Evolutionary conservation across 37 sponge, comb jelly and placozoan species (phyloP), one percentile per base, ranked within the genome.

Genomic region (Tethya wilhelma): DNA sequence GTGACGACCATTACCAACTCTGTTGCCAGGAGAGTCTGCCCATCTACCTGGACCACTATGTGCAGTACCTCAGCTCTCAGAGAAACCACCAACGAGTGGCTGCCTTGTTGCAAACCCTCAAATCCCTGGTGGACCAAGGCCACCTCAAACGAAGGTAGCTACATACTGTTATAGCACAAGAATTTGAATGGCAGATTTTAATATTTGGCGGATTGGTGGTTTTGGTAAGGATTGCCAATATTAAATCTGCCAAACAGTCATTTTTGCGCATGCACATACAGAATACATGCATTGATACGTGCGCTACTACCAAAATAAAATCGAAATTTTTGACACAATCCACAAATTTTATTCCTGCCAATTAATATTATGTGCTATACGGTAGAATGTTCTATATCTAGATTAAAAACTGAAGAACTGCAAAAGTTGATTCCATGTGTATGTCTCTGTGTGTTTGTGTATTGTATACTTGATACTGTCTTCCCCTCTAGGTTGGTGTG

Each of bases 41-140:
- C 0, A 36, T 26, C 4, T 63, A 82, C 56, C 66, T 82, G 74
- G 73, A 82, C 0, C 83, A 82, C 40, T 82, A 73, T 73, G 74
- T 82, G 44, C 19, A 25, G 34, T 84, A 44, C 65, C 31, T 84
- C 34, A 11, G 43, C 23, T 22, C 32, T 23, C 84, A 84, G 69
- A 67, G 22, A 30, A 84, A 84, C 84, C 84, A 84, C 37, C 59
- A 75, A 59, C 46, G 84, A 20, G 77, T 84, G 34, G 44, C 56
- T 32, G 12, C 25, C 32, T 66, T 84, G 11, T 58, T 75, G n/a
- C 28, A 33, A 2, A 34, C 53, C 20, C 69, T 84, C 1, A n/a
- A 20, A 30, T 37, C 34, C 22, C 59, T 84, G 30, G 65, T 65
- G 1, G 36, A 76, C 44, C 29, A 46, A 12, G 84, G 84, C 26